phyloP scores from a whole-genome alignment of 2,113 vertebrate species.

The Gallinago undulata region DNA sequence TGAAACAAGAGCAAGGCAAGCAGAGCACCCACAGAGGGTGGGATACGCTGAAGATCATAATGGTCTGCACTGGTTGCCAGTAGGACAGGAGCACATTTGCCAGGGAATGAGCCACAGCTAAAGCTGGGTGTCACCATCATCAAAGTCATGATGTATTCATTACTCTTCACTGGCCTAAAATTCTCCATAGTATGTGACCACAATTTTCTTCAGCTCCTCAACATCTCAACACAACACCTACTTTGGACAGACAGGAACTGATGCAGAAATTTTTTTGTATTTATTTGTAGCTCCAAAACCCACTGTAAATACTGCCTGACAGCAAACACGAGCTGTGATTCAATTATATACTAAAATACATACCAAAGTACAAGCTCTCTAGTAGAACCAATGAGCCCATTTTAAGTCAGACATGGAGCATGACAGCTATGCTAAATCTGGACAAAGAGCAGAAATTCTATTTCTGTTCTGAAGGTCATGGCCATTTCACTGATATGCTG shows the following conservation, averaged over 20 bases:
- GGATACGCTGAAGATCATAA: background rate
- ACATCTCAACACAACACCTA: background rate
- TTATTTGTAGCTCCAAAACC: background rate
- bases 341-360: background rate
- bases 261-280: accelerated
- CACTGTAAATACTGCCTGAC: background rate
- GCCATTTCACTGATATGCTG: background rate
- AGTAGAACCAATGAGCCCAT: background rate
- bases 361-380: background rate
- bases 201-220: background rate
- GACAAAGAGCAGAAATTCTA: background rate
- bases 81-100: background rate
- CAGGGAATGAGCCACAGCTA: background rate
- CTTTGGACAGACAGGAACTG: background rate
- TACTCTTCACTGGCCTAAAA: background rate
- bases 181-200: background rate
- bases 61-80: background rate
- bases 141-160: background rate
- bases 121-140: background rate
- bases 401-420: background rate
- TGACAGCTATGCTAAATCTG: background rate
- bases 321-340: background rate
- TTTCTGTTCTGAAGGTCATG: background rate
- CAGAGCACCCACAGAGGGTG: background rate
- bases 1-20: background rate